Conservation (phyloP, 2,113 vertebrate genomes). For the Crotalus tigris region DNA sequence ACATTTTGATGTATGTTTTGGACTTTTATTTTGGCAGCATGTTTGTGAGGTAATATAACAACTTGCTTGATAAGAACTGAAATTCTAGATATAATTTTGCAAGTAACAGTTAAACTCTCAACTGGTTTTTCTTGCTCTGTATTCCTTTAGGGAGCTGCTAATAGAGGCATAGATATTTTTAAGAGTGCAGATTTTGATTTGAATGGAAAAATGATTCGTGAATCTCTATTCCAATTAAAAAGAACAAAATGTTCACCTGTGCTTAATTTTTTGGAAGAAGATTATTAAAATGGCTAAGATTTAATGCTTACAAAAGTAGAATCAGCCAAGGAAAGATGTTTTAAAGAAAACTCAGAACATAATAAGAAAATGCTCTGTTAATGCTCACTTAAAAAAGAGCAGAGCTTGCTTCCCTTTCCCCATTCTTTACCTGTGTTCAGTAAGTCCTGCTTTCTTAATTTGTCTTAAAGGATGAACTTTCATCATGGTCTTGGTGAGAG, state of each 20-base stretch:
- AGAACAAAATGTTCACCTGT: slow-evolving; percentile 57
- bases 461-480: background rate
- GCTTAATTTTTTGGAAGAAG: slow-evolving; percentile 54
- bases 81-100: slow-evolving; percentile 50
- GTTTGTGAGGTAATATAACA: background rate
- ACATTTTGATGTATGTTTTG: background rate
- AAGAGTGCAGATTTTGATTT: slow-evolving; percentile 63
- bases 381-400: background rate
- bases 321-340: slow-evolving; percentile 39
- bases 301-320: slow-evolving; percentile 48
- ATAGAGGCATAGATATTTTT: slow-evolving; percentile 48
- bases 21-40: background rate
- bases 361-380: slow-evolving; percentile 2
- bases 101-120: slow-evolving; percentile 57
- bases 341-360: slow-evolving; percentile 13
- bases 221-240: slow-evolving; percentile 53
- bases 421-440: background rate
- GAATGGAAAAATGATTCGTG: slow-evolving; percentile 53
- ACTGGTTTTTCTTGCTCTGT: slow-evolving; percentile 34
- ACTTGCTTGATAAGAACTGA: slow-evolving; percentile 5
- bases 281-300: slow-evolving; percentile 47
- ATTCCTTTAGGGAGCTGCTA: slow-evolving; percentile 50
- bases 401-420: background rate
- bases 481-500: background rate
- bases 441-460: background rate